Conservation (phyloP, 2,888 invertebrate species). For the Drosophila rellima region DNA sequence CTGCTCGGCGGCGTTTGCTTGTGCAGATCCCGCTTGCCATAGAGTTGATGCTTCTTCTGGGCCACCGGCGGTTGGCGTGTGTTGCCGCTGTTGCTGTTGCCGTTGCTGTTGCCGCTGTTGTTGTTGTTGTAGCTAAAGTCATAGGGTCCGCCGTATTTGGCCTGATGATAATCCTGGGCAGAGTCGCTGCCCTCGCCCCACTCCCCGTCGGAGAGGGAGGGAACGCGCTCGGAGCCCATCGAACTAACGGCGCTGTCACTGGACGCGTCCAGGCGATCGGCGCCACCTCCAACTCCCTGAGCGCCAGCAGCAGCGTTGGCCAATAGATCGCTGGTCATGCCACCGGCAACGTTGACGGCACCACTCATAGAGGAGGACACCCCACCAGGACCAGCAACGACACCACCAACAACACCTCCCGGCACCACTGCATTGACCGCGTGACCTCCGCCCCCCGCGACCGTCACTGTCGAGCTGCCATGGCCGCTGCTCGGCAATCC, state of each 20-base stretch:
- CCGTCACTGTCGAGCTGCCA: conserved; percentile 64
- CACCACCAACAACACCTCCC: conserved; percentile 51
- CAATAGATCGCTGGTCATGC: conserved; percentile 82
- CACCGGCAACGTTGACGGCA: conserved; percentile 71
- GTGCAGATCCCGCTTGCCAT: conserved; percentile 94
- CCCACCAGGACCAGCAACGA: too few relatives aligned
- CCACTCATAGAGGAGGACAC: conserved; percentile 63
- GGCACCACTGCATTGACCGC: conserved; percentile 42
- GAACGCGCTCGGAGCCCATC: conserved; percentile 96
- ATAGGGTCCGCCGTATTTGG: conserved; percentile 87
- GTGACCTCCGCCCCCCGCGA: conserved; percentile 65
- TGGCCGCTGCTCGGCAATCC: conserved; percentile 79
- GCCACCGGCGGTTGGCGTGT: conserved; percentile 89
- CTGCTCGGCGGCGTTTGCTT: conserved; percentile 85
- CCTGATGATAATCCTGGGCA: conserved; percentile 91
- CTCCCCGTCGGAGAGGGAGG: conserved; percentile 94
- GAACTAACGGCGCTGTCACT: conserved; percentile 97
- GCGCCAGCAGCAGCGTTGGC: conserved; percentile 63
- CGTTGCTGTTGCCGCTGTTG: too few relatives aligned
- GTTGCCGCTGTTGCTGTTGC: too few relatives aligned
- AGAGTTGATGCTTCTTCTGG: conserved; percentile 97
- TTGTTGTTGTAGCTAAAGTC: conserved; percentile 89
- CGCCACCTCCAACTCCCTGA: conserved; percentile 86
- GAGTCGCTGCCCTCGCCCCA: conserved; percentile 97
- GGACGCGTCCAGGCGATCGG: conserved; percentile 93